Evolutionary conservation across 2,888 invertebrate genomes (phyloP).

Genomic region (Dryadula phaetusa): DNA sequence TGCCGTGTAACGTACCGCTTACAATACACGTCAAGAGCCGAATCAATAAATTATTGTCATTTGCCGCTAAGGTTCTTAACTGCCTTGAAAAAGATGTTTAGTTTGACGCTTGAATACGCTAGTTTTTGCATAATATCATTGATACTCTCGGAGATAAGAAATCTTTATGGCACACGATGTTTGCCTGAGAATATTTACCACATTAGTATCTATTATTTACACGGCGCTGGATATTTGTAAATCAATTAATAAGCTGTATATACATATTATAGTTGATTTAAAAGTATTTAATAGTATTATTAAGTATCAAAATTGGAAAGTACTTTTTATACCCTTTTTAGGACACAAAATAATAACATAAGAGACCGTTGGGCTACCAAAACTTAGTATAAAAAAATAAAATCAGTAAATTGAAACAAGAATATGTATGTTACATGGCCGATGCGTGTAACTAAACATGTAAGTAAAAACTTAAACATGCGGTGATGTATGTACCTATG

Average conservation of each 20-base stretch:
- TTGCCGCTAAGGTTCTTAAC: slow-evolving; percentile 44
- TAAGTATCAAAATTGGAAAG: too few relatives aligned
- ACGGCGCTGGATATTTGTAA: background rate
- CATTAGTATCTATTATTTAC: background rate
- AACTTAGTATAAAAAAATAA: too few relatives aligned
- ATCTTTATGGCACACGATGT: background rate
- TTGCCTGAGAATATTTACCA: slow-evolving; percentile 12
- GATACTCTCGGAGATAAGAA: slow-evolving; percentile 19
- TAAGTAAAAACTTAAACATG: too few relatives aligned
- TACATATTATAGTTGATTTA: too few relatives aligned
- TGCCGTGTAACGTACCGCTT: slow-evolving; percentile 47
- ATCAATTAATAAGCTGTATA: background rate
- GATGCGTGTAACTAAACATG: too few relatives aligned
- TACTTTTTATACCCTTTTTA: too few relatives aligned
- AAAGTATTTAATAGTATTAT: too few relatives aligned
- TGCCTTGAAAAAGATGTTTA: slow-evolving; percentile 42
- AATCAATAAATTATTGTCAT: slow-evolving; percentile 57
- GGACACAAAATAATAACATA: too few relatives aligned
- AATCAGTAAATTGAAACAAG: too few relatives aligned
- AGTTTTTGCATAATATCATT: slow-evolving; percentile 38
- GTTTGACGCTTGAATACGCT: slow-evolving; percentile 39
- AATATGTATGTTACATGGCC: too few relatives aligned
- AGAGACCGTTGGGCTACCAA: too few relatives aligned
- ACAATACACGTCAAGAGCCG: slow-evolving; percentile 53
- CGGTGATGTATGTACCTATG: too few relatives aligned